Evolutionary conservation across 2,113 vertebrate genomes (phyloP).

Genomic region (Baryphthengus martii): DNA sequence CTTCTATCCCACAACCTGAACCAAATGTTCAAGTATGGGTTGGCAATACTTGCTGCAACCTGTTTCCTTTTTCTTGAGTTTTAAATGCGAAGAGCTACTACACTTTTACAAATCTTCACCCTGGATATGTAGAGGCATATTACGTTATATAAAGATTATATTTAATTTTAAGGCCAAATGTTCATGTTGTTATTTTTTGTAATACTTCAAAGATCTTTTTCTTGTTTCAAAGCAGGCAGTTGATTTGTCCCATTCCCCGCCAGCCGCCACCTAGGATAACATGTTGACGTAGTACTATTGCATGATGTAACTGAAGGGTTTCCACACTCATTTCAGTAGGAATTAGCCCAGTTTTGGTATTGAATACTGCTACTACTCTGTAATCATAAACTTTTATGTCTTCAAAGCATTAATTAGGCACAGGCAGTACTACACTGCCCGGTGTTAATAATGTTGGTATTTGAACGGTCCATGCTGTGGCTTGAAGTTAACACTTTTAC

Average conservation of each 20-base stretch:
- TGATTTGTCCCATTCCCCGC: background rate
- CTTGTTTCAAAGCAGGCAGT: background rate
- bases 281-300: background rate
- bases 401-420: background rate
- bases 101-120: background rate
- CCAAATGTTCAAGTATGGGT: background rate
- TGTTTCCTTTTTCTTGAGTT: background rate
- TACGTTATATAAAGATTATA: background rate
- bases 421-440: background rate
- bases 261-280: background rate
- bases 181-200: background rate
- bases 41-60: background rate
- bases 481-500: slow-evolving; percentile 15
- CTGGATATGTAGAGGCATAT: no score
- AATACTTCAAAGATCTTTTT: background rate
- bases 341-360: background rate
- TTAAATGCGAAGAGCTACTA: background rate
- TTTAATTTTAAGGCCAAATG: background rate
- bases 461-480: background rate
- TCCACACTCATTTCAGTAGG: background rate
- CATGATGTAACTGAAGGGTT: background rate
- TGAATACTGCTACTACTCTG: background rate
- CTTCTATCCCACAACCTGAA: background rate
- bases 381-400: background rate
- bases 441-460: background rate